A percentile compares a stretch with the other conserved stretches of the same genome.
phyloP scores from a whole-genome alignment of 1,140 invertebrate genomes.

The Prorops nasuta region DNA sequence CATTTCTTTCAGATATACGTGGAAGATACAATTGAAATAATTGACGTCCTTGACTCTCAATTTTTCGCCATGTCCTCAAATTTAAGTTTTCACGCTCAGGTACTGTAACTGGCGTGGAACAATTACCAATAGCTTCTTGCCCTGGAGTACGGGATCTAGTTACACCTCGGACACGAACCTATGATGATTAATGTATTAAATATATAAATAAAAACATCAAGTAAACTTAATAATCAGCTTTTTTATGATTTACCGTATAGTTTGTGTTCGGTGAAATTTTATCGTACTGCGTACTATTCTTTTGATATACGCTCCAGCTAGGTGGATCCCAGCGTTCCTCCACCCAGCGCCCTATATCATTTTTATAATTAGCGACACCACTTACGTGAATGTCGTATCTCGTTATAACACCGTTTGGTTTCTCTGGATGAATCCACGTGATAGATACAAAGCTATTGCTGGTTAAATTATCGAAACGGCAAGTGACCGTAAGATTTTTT shows the following conservation, averaged over 20 bases:
- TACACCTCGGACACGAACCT: conserved; percentile 61
- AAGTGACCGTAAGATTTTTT: conserved; percentile 64
- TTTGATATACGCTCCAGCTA: conserved; percentile 60
- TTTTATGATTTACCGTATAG: conserved; percentile 62
- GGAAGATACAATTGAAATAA: conserved; percentile 72
- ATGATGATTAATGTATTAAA: too few relatives aligned
- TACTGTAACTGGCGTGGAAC: conserved; percentile 68
- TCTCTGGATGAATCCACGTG: conserved; percentile 68
- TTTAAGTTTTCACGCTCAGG: conserved; percentile 67
- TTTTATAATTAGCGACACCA: conserved; percentile 62
- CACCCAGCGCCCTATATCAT: conserved; percentile 58
- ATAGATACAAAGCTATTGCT: conserved; percentile 65
- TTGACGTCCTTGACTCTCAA: conserved; percentile 65
- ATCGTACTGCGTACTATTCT: conserved; percentile 59
- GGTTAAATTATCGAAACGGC: conserved; percentile 66
- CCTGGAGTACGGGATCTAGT: conserved; percentile 70
- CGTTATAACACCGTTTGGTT: conserved; percentile 74
- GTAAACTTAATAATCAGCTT: conserved; percentile 2
- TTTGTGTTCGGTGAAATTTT: conserved; percentile 75
- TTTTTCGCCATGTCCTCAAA: conserved; percentile 70
- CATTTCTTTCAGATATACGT: conserved; percentile 78
- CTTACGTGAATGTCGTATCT: conserved; percentile 66
- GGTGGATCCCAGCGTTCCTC: conserved; percentile 62
- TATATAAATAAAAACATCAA: too few relatives aligned
- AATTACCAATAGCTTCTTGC: conserved; percentile 60